Base-by-base conservation (phyloP, 2,797 vertebrate genomes). In the Acestrorhynchus altus region DNA sequence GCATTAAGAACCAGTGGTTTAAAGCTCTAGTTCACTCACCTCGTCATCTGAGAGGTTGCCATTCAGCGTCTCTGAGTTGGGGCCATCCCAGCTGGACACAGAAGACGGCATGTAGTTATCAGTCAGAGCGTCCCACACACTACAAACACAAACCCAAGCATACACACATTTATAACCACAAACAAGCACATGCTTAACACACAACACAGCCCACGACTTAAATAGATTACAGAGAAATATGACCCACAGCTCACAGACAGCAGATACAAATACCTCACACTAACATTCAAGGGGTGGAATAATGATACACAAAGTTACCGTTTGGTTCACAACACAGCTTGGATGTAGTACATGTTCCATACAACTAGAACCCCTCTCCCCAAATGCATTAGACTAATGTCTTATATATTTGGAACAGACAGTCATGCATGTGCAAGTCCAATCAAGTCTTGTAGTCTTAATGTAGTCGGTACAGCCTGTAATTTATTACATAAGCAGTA, bases 111-210 rank as follows among this genome's bases (percentile, higher is more conserved):
- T 93, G 90, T 97, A 98, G 92, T 97, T 98, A 90, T 98, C 96
- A 16, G 95, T 98, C 83, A 98, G 91, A 80, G 96, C 96, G 77
- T 96, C 96, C 96, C 96, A 98, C 83, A 98, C 96, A 87, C 96
- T 98, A 92, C 9, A 91, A 81, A 82, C 60, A 84, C 74, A 78
- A 78, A 72, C 13, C 72, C 74, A 68, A 16, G 42, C 26, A 69
- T 64, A 64, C 35, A 84, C 35, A 84, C 80, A 74, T 72, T 82
- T 81, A 77, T 71, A 79, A 39, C 57, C 49, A 79, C 51, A 74
- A 61, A n/a, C 56, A 28, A 11, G 12, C 20, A 28, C 59, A 46
- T 31, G 40, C 59, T 16, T 12, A 4, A 61, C 73, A 61, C 57
- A 54, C 73, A 70, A 69, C 56, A 60, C 52, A 72, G 8, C 28